These are phyloP conservation scores for Orthosia cruda DNA, from an alignment of 2,888 invertebrate species.

Conservation along the genomic window DNA sequence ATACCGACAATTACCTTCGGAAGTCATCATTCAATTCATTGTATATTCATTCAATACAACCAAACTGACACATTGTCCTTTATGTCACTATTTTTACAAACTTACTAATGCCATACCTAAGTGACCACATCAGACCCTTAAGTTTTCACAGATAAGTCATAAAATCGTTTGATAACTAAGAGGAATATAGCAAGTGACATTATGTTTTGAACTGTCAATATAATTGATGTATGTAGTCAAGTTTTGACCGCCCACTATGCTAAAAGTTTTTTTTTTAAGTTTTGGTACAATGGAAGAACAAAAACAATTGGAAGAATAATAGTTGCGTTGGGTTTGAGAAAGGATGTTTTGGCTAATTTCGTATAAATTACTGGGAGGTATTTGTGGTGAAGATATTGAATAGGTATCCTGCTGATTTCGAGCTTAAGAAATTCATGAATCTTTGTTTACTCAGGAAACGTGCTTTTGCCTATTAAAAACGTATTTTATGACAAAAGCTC, in stretches of 20 bases:
- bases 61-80: conserved; percentile 56
- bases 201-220: conserved; percentile 58
- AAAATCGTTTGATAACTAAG: conserved; percentile 18
- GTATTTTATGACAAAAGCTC: not conserved
- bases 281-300: conserved; percentile 50
- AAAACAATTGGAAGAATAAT: conserved; percentile 50
- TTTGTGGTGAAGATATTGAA: not conserved
- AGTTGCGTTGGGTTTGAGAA: conserved; percentile 25
- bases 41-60: conserved; percentile 44
- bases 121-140: not conserved
- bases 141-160: not conserved
- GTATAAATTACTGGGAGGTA: conserved; percentile 21
- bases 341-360: conserved; percentile 34
- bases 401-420: conserved; percentile 16
- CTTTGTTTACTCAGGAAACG: not conserved
- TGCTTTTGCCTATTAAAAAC: not conserved
- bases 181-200: not conserved
- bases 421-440: not conserved
- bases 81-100: conserved; percentile 31
- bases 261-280: conserved; percentile 46
- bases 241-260: conserved; percentile 66
- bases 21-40: conserved; percentile 59
- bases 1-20: conserved; percentile 42
- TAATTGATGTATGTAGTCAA: conserved; percentile 64
- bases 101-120: not conserved